Conservation (phyloP, 2,113 vertebrate genomes). For the Ctenomys sociabilis region DNA sequence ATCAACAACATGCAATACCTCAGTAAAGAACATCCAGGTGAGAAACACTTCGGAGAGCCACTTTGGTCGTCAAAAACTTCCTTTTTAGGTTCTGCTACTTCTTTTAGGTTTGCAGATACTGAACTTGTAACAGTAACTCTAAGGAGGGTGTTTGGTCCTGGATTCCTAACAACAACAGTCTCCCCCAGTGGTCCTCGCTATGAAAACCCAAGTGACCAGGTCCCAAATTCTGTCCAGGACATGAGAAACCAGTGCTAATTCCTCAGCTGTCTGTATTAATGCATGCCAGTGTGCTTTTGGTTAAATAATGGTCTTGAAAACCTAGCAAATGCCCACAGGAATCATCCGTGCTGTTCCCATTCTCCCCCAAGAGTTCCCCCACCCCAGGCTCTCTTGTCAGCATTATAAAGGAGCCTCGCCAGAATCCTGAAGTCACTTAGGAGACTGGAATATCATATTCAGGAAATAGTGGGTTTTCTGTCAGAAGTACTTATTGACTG, state of each 20-base stretch:
- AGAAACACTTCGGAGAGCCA: background rate
- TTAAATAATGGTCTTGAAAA: background rate
- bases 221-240: background rate
- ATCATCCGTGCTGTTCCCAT: background rate
- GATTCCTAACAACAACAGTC: background rate
- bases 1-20: background rate
- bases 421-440: conserved; percentile 46
- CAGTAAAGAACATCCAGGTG: background rate
- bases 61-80: background rate
- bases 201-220: background rate
- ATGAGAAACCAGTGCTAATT: background rate
- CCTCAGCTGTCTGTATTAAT: background rate
- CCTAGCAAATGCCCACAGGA: background rate
- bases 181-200: background rate
- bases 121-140: background rate
- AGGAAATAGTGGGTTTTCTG: conserved; percentile 65
- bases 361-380: background rate
- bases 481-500: conserved; percentile 72
- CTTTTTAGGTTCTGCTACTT: background rate
- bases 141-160: background rate
- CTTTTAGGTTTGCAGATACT: background rate
- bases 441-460: conserved; percentile 24
- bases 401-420: background rate
- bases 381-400: background rate
- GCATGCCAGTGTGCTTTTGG: background rate